phyloP scores from a whole-genome alignment of 2,113 vertebrate genomes.

The Corvus cornix region DNA sequence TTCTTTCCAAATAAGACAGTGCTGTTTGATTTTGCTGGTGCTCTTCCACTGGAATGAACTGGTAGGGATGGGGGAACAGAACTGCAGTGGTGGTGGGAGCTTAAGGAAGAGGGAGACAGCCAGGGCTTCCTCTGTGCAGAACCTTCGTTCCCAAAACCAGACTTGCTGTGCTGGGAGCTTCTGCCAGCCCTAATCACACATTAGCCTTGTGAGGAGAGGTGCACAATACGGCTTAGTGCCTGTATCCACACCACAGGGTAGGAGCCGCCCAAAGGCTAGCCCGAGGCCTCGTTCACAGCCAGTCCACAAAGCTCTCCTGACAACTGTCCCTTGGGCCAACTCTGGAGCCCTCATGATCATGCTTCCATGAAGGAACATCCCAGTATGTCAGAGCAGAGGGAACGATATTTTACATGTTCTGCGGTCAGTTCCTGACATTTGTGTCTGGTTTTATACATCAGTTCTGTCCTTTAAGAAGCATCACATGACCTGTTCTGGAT shows the following conservation, averaged over 20 bases:
- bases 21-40: background rate
- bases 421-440: background rate
- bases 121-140: background rate
- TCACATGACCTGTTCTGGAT: background rate
- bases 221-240: background rate
- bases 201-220: background rate
- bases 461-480: background rate
- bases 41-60: background rate
- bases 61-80: background rate
- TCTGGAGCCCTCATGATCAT: background rate
- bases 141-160: background rate
- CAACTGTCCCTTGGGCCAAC: background rate
- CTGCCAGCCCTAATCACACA: background rate
- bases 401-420: fast-evolving
- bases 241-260: background rate
- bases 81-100: background rate
- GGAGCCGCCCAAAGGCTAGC: background rate
- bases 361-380: background rate
- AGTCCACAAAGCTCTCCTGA: background rate
- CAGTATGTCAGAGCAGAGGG: background rate
- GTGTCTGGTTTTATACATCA: background rate
- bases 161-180: background rate
- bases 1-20: background rate
- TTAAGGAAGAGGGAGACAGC: background rate
- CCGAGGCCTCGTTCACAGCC: background rate